Base-by-base conservation (phyloP, 2,113 vertebrate genomes). In the Chlamydotis undulata region DNA sequence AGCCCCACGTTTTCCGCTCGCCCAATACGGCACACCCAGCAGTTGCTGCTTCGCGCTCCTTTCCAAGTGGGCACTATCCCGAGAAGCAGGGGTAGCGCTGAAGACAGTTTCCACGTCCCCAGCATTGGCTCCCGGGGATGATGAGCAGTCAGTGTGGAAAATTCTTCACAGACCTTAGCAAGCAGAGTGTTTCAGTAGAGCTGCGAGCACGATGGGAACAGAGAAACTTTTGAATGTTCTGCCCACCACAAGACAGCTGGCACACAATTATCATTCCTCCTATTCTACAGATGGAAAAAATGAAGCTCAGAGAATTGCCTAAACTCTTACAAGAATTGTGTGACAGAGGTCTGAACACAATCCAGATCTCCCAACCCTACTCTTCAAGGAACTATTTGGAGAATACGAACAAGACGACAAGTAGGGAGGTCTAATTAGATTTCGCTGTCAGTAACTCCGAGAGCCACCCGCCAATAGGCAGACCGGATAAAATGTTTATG, bases 201-300 rank as follows among this genome's bases (percentile, higher is more conserved):
- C 86, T 90, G 76, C 0, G 7, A 92, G 88, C 26, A 77, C 5
- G 76, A 78, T 12, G 86, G 63, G 73, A 94, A 90, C 56, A 75
- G 73, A 90, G 74, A 94, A 94, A 94, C 73, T 96, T 94, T n/a
- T 57, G 14, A 93, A 43, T 84, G 83, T 78, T 94, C 69, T 96
- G 86, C 95, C 90, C 83, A 96, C 95, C 90, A 93, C 39, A 61
- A 96, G 92, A 96, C 90, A 96, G 85, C 90, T 92, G 88, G 86
- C 80, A 90, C 68, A 68, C 6, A 12, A 96, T 92, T 87, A 94
- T 57, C 73, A 96, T 87, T 94, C 73, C 69, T 93, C 83, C 90
- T 92, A 82, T 94, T 90, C 78, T 95, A 90, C 61, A 96, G 69
- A 87, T 65, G 89, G 73, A 78, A 93, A 87, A 96, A 65, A 60